Percentiles rank a stretch among this genome's conserved stretches.
Evolutionary conservation across 2,113 vertebrate genomes (phyloP).

Genomic region (Tenebrosternarchus preto): DNA sequence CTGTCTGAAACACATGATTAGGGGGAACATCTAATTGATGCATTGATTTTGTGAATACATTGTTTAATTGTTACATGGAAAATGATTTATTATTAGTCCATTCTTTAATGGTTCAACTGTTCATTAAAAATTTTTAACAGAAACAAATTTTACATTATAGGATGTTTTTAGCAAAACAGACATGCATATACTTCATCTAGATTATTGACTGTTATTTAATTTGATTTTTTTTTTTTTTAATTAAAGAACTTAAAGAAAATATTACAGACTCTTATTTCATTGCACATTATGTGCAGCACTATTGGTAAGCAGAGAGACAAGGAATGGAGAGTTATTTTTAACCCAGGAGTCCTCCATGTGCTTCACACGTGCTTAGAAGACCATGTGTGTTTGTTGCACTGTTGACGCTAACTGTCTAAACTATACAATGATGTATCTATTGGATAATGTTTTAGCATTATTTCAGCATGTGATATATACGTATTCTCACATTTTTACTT

Average conservation of each 20-base stretch:
- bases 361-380: conserved; percentile 14
- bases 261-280: background rate
- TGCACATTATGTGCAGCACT: background rate
- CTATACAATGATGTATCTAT: background rate
- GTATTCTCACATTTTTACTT: conserved; percentile 59
- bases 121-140: background rate
- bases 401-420: background rate
- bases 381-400: conserved; percentile 19
- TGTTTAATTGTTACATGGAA: background rate
- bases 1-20: background rate
- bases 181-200: too few relatives aligned
- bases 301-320: conserved; percentile 16
- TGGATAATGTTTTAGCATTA: background rate
- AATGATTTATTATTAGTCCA: too few relatives aligned
- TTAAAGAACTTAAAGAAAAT: too few relatives aligned
- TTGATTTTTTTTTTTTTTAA: too few relatives aligned
- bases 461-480: conserved; percentile 49
- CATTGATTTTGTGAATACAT: background rate
- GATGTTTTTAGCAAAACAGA: too few relatives aligned
- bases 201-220: too few relatives aligned
- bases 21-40: background rate
- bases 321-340: conserved; percentile 46
- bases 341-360: background rate
- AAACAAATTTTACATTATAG: background rate
- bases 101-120: too few relatives aligned